These are phyloP conservation scores for Calonectris borealis DNA, from an alignment of 2,113 vertebrate species.

Conservation along the genomic window DNA sequence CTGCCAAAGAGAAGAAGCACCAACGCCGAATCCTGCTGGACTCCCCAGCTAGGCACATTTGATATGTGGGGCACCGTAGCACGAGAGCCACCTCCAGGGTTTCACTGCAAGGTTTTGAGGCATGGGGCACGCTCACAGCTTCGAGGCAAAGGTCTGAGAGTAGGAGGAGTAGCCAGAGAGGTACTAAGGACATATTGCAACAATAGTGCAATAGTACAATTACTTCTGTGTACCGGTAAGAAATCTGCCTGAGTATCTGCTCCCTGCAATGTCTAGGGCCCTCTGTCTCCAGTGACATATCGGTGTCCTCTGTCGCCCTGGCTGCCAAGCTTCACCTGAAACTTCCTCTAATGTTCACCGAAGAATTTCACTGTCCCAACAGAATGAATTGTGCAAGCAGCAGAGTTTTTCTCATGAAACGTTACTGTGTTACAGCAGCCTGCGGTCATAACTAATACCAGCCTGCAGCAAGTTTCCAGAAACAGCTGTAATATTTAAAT, in stretches of 20 bases:
- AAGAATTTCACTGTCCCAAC: background rate
- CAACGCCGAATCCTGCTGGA: fast-evolving
- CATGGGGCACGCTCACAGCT: background rate
- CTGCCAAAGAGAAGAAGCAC: background rate
- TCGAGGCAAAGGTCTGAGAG: background rate
- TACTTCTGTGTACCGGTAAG: fast-evolving
- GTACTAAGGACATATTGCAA: background rate
- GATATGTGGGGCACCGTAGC: background rate
- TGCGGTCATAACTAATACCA: background rate
- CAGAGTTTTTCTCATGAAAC: background rate
- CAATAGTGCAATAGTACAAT: background rate
- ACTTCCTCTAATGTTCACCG: background rate
- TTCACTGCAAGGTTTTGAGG: background rate
- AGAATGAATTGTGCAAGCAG: background rate
- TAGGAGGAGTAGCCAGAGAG: background rate
- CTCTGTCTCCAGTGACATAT: background rate
- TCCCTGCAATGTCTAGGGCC: background rate
- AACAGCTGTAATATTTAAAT: background rate
- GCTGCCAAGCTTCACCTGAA: background rate
- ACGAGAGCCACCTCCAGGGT: background rate
- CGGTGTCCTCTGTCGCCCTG: background rate
- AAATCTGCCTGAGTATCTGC: background rate
- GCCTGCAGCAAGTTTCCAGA: background rate
- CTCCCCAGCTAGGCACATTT: background rate
- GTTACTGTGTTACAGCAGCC: background rate